These are phyloP conservation scores for Aleiodes testaceus DNA, from an alignment of 2,888 invertebrate species.

Conservation along the genomic window DNA sequence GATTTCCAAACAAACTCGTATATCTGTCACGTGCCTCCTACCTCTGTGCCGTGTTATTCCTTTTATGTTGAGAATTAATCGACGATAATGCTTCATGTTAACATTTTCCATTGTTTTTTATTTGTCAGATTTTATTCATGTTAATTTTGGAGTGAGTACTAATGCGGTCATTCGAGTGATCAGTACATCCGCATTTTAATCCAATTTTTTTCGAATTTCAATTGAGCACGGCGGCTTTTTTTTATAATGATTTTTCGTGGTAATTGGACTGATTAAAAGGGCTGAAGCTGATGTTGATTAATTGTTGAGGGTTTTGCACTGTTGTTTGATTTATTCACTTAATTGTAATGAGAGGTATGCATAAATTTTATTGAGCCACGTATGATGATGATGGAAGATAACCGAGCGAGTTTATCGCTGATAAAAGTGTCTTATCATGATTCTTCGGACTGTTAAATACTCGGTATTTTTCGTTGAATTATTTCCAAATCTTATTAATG, in stretches of 20 bases:
- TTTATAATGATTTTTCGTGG: too few species aligned
- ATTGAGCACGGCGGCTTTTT: too few species aligned
- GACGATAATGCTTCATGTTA: neutral
- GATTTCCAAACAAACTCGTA: slow-evolving; percentile 13
- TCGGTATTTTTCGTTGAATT: too few species aligned
- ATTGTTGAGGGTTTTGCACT: too few species aligned
- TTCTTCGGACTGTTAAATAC: neutral
- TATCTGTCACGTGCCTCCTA: neutral
- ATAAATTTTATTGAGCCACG: neutral
- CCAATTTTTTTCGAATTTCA: too few species aligned
- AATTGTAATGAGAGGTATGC: too few species aligned
- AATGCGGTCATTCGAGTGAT: neutral
- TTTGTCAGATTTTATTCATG: neutral
- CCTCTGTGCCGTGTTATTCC: neutral
- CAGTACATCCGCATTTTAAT: too few species aligned
- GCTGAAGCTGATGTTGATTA: too few species aligned
- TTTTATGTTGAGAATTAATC: neutral
- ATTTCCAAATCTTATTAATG: too few species aligned
- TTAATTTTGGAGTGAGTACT: neutral
- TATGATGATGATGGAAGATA: slow-evolving; percentile 10
- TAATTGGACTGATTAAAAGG: too few species aligned
- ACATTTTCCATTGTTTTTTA: neutral
- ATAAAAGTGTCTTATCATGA: slow-evolving; percentile 26
- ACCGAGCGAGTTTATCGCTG: slow-evolving; percentile 17
- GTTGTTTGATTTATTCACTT: too few species aligned